Conservation (phyloP, 2,797 vertebrate genomes). For the Sebastes diaconus region DNA sequence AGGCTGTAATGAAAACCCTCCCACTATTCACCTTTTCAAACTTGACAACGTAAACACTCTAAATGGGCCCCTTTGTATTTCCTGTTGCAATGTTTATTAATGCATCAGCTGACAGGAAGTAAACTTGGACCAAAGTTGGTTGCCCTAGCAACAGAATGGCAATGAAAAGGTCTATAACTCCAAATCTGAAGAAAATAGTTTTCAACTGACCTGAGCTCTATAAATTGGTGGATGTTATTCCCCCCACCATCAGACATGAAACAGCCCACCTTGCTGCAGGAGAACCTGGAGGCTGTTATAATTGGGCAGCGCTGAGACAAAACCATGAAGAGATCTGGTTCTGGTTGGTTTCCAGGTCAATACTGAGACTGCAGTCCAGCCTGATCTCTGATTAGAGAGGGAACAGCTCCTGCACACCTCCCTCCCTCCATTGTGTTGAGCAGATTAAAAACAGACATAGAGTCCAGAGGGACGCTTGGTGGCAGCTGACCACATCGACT, state of each 20-base stretch:
- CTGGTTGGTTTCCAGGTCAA: slow-evolving; percentile 43
- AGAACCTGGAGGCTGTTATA: slow-evolving; percentile 38
- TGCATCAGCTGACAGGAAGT: too few species aligned
- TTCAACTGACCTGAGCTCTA: slow-evolving; percentile 21
- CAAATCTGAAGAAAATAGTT: slow-evolving; percentile 22
- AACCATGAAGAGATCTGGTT: slow-evolving; percentile 23
- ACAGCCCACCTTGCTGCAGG: slow-evolving; percentile 1
- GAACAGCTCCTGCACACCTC: slow-evolving; percentile 26
- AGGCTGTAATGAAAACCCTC: not conserved
- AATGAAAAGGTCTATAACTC: not conserved
- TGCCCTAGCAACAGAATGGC: too few species aligned
- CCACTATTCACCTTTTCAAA: not conserved
- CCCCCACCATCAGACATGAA: slow-evolving; percentile 7
- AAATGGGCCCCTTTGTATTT: too few species aligned
- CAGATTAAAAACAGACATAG: slow-evolving; percentile 23
- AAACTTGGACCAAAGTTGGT: too few species aligned
- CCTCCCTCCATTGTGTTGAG: not conserved
- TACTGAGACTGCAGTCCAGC: slow-evolving; percentile 4
- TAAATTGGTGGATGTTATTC: slow-evolving; percentile 25
- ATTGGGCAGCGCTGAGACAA: slow-evolving; percentile 42
- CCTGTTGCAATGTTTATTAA: too few species aligned
- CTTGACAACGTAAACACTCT: too few species aligned
- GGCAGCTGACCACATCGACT: not conserved
- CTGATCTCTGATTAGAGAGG: slow-evolving; percentile 31
- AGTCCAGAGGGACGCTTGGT: not conserved